A percentile compares a stretch with the other conserved stretches of the same genome.
Conservation (phyloP, 2,113 vertebrate genomes). For the Labrus mixtus region DNA sequence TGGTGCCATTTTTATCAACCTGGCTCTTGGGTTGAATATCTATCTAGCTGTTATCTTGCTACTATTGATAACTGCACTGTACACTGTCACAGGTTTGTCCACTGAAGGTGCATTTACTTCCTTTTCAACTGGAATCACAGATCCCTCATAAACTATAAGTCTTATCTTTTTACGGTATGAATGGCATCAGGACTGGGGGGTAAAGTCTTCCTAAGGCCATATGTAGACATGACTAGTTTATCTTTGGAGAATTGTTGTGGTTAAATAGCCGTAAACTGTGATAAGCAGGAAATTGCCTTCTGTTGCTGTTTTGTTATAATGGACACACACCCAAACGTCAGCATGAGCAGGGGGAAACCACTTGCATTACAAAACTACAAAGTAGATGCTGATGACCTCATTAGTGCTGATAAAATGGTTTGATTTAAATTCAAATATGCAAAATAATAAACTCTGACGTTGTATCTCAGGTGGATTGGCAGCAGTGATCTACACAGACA, state of each 20-base stretch:
- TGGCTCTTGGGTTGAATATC: conserved; percentile 91
- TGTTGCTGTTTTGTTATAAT: conserved; percentile 41
- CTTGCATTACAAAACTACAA: conserved; percentile 20
- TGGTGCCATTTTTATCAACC: conserved; percentile 93
- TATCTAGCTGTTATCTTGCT: conserved; percentile 92
- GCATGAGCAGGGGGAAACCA: not conserved
- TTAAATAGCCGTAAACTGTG: conserved; percentile 60
- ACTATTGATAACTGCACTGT: conserved; percentile 89
- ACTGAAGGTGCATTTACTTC: not conserved
- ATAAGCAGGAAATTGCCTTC: conserved; percentile 64
- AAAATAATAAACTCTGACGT: not conserved
- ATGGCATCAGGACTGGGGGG: conserved; percentile 11
- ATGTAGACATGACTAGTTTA: conserved; percentile 32
- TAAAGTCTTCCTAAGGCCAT: conserved; percentile 67
- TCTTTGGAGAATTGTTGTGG: conserved; percentile 55
- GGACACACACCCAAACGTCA: conserved; percentile 25
- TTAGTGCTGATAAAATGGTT: not conserved
- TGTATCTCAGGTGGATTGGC: conserved; percentile 89
- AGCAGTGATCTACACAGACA: conserved; percentile 98
- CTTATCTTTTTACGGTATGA: conserved; percentile 58
- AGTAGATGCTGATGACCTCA: not conserved
- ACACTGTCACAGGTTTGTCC: conserved; percentile 92
- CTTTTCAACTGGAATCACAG: not conserved
- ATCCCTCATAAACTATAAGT: conserved; percentile 19
- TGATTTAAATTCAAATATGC: not conserved